Conservation (phyloP, 2,113 vertebrate genomes). For the Zeus faber region DNA sequence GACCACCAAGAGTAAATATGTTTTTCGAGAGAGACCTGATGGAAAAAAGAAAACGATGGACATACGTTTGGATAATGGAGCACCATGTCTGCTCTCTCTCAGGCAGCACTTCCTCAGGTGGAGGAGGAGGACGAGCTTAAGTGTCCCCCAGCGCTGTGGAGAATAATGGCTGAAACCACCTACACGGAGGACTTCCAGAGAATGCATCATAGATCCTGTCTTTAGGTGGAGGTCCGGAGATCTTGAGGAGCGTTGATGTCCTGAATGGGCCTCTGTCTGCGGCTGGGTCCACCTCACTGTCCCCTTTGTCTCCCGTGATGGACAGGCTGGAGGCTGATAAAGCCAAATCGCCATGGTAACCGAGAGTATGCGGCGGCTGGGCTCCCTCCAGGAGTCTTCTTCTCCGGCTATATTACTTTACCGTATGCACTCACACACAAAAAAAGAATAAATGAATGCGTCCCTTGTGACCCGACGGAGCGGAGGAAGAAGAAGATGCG, state of each 20-base stretch:
- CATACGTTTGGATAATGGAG: too few species aligned
- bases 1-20: too few species aligned
- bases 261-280: constrained; percentile 65
- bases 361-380: constrained; percentile 8
- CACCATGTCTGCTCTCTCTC: too few species aligned
- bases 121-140: not conserved
- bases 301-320: constrained; percentile 54
- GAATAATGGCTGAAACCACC: constrained; percentile 13
- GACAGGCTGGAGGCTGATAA: constrained; percentile 37
- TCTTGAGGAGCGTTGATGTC: constrained; percentile 13
- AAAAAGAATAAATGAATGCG: constrained; percentile 1
- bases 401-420: constrained; percentile 7
- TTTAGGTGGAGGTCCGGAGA: too few species aligned
- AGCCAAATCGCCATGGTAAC: constrained; percentile 4
- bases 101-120: not conserved
- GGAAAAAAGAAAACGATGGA: too few species aligned
- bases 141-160: constrained; percentile 8
- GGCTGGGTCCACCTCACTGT: constrained; percentile 57
- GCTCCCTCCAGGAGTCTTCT: not conserved
- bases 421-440: not conserved
- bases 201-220: too few species aligned
- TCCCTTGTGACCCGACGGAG: not conserved
- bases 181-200: constrained; percentile 4
- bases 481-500: too few species aligned
- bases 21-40: too few species aligned